Evolutionary conservation across 2,797 vertebrate species (phyloP).

Genomic region (Hybognathus amarus): DNA sequence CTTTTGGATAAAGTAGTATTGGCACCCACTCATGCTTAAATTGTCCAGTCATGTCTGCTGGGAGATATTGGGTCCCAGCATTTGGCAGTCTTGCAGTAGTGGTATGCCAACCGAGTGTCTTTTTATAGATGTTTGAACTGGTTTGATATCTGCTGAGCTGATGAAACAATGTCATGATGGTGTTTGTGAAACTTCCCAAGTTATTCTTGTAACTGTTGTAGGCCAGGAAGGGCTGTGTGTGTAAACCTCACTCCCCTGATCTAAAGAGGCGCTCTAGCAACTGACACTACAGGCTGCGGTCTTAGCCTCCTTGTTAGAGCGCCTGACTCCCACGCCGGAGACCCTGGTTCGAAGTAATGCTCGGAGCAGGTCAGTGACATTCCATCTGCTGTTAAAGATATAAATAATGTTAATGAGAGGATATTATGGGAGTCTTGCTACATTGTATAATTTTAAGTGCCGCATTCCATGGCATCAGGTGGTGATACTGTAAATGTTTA

Average conservation of each 20-base stretch:
- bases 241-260: no score
- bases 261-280: no score
- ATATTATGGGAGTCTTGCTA: conserved; percentile 15
- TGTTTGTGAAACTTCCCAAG: conserved; percentile 17
- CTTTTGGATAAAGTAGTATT: conserved; percentile 12
- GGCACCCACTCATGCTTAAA: not conserved
- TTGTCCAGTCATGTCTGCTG: not conserved
- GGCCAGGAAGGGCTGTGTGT: no score
- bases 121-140: conserved; percentile 3
- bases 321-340: no score
- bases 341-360: no score
- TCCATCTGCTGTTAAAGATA: conserved; percentile 19
- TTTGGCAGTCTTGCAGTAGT: conserved; percentile 12
- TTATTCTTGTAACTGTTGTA: not conserved
- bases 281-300: no score
- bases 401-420: conserved; percentile 6
- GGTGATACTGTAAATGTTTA: not conserved
- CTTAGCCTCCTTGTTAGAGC: no score
- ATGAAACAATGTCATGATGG: not conserved
- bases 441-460: not conserved
- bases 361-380: no score
- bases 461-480: not conserved
- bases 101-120: not conserved
- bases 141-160: not conserved
- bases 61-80: not conserved